Evolutionary conservation across 2,113 vertebrate genomes (phyloP), one percentile per base, ranked within the genome.

Genomic region (Oxygymnocypris stewartii): DNA sequence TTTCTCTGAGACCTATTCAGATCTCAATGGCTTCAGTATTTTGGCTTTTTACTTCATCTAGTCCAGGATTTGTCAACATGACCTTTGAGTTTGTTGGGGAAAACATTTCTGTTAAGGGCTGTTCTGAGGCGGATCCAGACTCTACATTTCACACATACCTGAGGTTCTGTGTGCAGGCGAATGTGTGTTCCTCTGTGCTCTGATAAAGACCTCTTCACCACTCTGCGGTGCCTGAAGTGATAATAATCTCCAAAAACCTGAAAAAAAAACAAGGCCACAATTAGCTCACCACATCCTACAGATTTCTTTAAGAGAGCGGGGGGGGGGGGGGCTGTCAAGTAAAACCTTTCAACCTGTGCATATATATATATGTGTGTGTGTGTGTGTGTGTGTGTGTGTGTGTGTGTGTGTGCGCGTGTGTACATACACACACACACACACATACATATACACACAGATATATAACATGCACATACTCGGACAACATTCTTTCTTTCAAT

Each of bases 161-260:
- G 95, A 0, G 96, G 96, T 57, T 99, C 97, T 86, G 90, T 94
- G 84, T 93, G 92, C 78, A 99, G 92, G 84, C 93, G 96, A 85
- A 94, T 91, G 83, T 98, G 96, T 89, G 95, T 93, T 85, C 87
- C 91, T 77, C 92, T 95, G 92, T 99, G 96, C 85, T 94, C 94
- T 0, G 94, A 96, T 89, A 99, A 93, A 28, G 98, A 98, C 82
- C 98, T 95, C 93, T 98, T 99, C 89, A 92, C 94, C 92, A 99
- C 95, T 0, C 91, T 94, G 0, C 90, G 93, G 92, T 99, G 97
- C 90, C 93, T 91, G 74, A 99, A 99, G 92, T 99, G 97, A 94
- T 97, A 99, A 93, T 97, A 97, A 92, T 98, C 95, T 0, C 96
- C 96, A 11, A 99, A 97, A 87, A 97, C 96, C 98, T 99, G 92